Conservation (phyloP, 2,113 vertebrate genomes). For the Stigmatopora nigra region DNA sequence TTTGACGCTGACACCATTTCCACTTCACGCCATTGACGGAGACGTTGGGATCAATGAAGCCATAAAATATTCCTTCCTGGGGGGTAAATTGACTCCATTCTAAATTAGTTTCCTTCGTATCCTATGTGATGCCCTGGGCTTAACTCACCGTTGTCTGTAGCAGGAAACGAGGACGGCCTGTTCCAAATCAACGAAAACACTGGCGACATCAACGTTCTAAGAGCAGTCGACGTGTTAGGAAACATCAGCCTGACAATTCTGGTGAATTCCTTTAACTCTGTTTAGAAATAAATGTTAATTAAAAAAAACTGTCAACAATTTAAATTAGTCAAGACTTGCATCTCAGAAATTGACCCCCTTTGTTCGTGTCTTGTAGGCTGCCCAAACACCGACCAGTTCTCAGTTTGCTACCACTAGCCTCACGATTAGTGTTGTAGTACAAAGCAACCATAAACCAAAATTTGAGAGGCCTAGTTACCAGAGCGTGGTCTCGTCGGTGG, state of each 20-base stretch:
- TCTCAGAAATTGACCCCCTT: not conserved
- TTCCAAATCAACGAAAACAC: conserved; percentile 63
- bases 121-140: not conserved
- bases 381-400: conserved; percentile 56
- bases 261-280: conserved; percentile 58
- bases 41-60: conserved; percentile 65
- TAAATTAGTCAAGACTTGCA: not conserved
- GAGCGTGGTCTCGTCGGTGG: conserved; percentile 23
- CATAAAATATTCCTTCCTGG: conserved; percentile 67
- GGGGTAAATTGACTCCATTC: conserved; percentile 50
- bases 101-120: not conserved
- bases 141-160: conserved; percentile 14
- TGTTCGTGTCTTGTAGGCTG: conserved; percentile 62
- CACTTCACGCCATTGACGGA: conserved; percentile 76
- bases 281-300: not conserved
- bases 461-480: conserved; percentile 61
- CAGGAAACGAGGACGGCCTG: conserved; percentile 53
- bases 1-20: conserved; percentile 68
- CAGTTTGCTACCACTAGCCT: conserved; percentile 65
- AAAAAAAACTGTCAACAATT: not conserved
- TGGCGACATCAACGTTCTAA: conserved; percentile 75
- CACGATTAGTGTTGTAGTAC: conserved; percentile 55
- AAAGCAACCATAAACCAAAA: conserved; percentile 53
- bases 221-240: conserved; percentile 26
- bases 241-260: conserved; percentile 65